Conservation (phyloP, 2,113 vertebrate genomes). For the Embiotoca jacksoni region DNA sequence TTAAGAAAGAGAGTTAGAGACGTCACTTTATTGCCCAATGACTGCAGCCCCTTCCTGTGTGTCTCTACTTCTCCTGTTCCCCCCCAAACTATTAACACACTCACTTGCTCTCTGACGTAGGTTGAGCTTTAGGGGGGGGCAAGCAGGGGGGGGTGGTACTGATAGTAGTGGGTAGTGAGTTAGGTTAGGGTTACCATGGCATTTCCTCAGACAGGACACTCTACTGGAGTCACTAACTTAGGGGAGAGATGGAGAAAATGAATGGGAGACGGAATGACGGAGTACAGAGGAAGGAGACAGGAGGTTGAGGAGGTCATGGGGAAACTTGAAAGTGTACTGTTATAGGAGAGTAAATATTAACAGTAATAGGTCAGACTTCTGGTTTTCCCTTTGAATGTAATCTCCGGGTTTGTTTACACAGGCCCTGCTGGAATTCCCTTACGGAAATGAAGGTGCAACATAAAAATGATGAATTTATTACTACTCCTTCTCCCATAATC, state of each 20-base stretch:
- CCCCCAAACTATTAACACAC: slow-evolving; percentile 71
- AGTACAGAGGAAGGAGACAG: slow-evolving; percentile 38
- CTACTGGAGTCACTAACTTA: slow-evolving; percentile 24
- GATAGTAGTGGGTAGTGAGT: slow-evolving; percentile 13
- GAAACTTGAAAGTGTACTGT: slow-evolving; percentile 77
- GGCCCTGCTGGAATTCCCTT: slow-evolving; percentile 79
- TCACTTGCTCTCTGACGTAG: slow-evolving; percentile 84
- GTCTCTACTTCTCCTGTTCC: slow-evolving; percentile 72
- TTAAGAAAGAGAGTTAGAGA: slow-evolving; percentile 73
- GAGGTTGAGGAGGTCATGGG: slow-evolving; percentile 49
- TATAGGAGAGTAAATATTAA: slow-evolving; percentile 81
- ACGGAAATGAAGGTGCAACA: slow-evolving; percentile 79
- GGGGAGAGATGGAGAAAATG: slow-evolving; percentile 44
- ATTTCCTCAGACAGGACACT: slow-evolving; percentile 51
- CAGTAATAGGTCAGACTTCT: slow-evolving; percentile 67
- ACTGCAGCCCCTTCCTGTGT: slow-evolving; percentile 72
- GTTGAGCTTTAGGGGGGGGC: slow-evolving; percentile 55
- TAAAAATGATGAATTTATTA: slow-evolving; percentile 78
- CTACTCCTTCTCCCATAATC: slow-evolving; percentile 63
- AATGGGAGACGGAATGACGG: slow-evolving; percentile 43
- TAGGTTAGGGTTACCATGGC: slow-evolving; percentile 60
- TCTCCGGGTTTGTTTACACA: slow-evolving; percentile 67
- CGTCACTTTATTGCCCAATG: slow-evolving; percentile 83
- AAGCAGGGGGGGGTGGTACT: slow-evolving; percentile 10
- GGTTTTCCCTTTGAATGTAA: slow-evolving; percentile 70